phyloP scores from a whole-genome alignment of 2,888 invertebrate genomes.

The Microctonus brassicae region DNA sequence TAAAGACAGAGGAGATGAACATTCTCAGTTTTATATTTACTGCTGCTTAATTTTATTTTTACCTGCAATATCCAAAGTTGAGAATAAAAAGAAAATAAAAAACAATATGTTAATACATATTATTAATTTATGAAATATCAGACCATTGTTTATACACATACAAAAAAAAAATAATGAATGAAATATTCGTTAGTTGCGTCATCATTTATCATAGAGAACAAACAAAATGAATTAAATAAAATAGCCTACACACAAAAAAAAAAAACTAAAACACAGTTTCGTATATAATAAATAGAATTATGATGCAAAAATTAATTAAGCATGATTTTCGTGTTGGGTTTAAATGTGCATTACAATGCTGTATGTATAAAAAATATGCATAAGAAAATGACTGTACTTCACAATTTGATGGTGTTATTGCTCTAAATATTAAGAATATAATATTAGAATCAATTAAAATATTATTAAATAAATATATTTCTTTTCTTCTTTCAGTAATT shows the following conservation, averaged over 20 bases:
- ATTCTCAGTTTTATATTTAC: neutral
- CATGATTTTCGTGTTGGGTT: constrained; percentile 59
- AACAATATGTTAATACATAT: too few relatives aligned
- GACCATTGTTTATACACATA: too few relatives aligned
- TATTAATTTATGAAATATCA: too few relatives aligned
- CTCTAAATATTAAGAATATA: constrained; percentile 67
- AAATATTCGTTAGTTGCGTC: too few relatives aligned
- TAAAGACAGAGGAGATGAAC: neutral
- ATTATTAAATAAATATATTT: constrained; percentile 38
- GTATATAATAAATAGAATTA: constrained; percentile 32
- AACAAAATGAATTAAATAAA: constrained; percentile 3
- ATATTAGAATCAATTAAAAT: constrained; percentile 59
- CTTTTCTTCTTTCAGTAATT: constrained; percentile 34
- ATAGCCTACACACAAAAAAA: neutral
- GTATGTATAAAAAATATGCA: constrained; percentile 59
- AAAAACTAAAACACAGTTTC: neutral
- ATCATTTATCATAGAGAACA: neutral
- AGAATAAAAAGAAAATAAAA: too few relatives aligned
- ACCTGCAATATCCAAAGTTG: neutral
- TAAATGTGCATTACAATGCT: constrained; percentile 62
- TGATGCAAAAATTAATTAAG: constrained; percentile 32
- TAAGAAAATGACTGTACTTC: constrained; percentile 64
- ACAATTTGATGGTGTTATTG: constrained; percentile 68
- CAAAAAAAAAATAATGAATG: too few relatives aligned
- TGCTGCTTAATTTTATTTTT: neutral